Base-by-base conservation (phyloP, 2,888 invertebrate species). In the Hydriomena furcata region DNA sequence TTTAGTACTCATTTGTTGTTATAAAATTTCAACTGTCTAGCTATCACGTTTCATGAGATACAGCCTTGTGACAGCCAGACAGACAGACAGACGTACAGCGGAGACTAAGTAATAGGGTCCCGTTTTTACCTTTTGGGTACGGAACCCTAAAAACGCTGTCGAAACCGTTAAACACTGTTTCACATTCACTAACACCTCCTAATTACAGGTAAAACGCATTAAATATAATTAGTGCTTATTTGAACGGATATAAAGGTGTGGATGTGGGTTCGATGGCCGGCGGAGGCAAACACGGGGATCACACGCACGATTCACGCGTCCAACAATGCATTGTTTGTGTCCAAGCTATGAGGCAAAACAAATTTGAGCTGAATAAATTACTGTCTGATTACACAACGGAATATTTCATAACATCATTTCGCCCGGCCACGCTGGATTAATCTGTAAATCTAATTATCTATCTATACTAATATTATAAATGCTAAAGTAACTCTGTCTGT, bases 161-260 rank as follows among this genome's bases (percentile, higher is more conserved):
- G 78, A 76, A 76, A 79, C 74, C 71, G 74, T 77, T 76, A 73
- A 76, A 77, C 79, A 71, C 84, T 83, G 86, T 76, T 84, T 77
- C 79, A 77, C 79, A 80, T 86, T 79, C 71, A 74, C 82, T 79
- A 79, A 85, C 88, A 84, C 87, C 84, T 83, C 67, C 86, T 89
- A 88, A 89, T 89, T 87, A 83, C 84, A 80, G 82, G 83, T 84
- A 82, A 84, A 84, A 81, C 84, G 85, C 80, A 84, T 84, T 82
- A 80, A 79, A 83, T 82, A 74, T 81, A 85, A 83, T 89, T 87
- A 87, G 87, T 84, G 73, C 74, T 80, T 75, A 81, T 84, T 84
- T 79, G 80, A 77, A 74, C 73, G 82, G 79, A 80, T 81, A 82
- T 80, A 82, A 79, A 79, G 63, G 68, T 58, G 60, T 54, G 61